These are phyloP conservation scores for Penelope pileata DNA, from an alignment of 2,113 vertebrate species.

Conservation along the genomic window DNA sequence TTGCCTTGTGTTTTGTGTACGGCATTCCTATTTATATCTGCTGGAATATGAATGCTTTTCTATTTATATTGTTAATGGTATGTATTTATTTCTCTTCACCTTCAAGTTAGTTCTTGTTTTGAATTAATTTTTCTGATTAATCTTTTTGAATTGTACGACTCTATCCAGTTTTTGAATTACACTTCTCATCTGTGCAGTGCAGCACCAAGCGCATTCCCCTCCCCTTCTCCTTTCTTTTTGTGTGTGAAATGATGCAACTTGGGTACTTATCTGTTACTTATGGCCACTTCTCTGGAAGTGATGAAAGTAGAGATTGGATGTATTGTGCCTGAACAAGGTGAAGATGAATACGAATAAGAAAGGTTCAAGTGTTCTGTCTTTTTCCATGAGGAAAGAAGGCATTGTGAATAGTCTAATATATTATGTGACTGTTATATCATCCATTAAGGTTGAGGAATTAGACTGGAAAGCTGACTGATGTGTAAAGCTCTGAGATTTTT, in stretches of 20 bases:
- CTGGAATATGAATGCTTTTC: fast-evolving
- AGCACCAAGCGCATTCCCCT: neutral
- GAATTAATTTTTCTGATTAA: neutral
- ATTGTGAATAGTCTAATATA: neutral
- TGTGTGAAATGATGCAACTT: neutral
- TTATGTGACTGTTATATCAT: neutral
- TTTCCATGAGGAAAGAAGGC: neutral
- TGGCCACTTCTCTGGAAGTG: neutral
- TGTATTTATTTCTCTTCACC: neutral
- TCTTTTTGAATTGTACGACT: neutral
- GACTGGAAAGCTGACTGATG: neutral
- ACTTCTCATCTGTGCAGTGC: neutral
- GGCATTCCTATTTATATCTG: neutral
- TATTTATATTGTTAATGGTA: neutral
- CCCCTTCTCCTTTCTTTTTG: neutral
- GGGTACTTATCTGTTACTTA: neutral
- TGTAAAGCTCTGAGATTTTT: neutral
- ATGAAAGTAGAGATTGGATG: neutral
- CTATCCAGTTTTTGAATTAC: neutral
- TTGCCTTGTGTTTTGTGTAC: neutral
- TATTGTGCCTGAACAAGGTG: neutral
- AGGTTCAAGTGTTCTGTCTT: neutral
- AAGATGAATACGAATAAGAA: neutral
- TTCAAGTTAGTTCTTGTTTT: neutral
- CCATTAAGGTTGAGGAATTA: neutral